Conservation (phyloP, 2,888 invertebrate genomes). For the Aelia acuminata region DNA sequence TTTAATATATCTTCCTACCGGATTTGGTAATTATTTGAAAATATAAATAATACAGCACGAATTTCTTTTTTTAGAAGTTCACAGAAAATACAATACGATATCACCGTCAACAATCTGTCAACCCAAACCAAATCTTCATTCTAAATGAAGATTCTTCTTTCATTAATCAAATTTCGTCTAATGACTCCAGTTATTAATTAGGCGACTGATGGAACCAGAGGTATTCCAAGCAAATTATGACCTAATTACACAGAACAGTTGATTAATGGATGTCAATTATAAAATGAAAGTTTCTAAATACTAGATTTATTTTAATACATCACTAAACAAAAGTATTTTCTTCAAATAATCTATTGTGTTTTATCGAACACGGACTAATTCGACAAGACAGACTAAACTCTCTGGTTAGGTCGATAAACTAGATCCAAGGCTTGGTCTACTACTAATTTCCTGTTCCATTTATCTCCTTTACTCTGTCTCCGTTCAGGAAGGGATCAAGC, state of each 20-base stretch:
- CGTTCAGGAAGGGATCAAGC: neutral
- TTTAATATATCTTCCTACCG: too few relatives aligned
- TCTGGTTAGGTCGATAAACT: neutral
- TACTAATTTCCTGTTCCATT: conserved; percentile 22
- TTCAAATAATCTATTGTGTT: neutral
- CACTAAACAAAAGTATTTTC: too few relatives aligned
- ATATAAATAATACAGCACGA: too few relatives aligned
- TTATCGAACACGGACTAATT: neutral
- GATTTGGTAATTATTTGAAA: too few relatives aligned
- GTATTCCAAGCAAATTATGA: neutral
- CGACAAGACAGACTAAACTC: neutral
- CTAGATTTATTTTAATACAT: neutral
- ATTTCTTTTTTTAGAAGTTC: too few relatives aligned
- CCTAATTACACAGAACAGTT: neutral
- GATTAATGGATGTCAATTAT: neutral
- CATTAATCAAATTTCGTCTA: neutral
- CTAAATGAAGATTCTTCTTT: neutral
- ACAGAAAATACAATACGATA: too few relatives aligned
- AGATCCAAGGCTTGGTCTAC: neutral
- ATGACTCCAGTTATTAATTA: neutral
- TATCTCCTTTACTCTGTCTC: conserved; percentile 8
- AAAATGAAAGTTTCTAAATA: neutral
- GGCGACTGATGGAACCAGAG: neutral
- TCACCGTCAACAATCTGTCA: too few relatives aligned
- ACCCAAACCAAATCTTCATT: neutral